These are phyloP conservation scores for Micronisus gabar DNA, from an alignment of 2,113 vertebrate species.

Conservation along the genomic window DNA sequence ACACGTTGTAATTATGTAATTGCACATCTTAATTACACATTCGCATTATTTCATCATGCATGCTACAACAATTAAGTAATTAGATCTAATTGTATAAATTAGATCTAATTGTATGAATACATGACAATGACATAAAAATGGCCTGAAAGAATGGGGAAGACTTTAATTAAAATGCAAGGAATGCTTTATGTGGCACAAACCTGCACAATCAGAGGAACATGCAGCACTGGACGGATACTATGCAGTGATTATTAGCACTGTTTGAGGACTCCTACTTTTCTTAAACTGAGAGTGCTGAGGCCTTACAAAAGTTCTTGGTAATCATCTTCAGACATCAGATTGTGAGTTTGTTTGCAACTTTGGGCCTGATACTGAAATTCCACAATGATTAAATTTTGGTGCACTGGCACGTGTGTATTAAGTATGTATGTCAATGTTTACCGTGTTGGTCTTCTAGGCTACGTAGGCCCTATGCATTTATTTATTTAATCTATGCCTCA, in stretches of 20 bases:
- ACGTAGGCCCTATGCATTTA: not conserved
- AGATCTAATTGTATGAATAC: constrained; percentile 63
- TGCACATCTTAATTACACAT: constrained; percentile 65
- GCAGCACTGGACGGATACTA: not conserved
- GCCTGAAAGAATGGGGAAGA: not conserved
- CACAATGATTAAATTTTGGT: not conserved
- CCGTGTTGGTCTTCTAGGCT: not conserved
- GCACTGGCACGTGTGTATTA: not conserved
- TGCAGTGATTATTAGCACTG: not conserved
- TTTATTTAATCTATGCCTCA: not conserved
- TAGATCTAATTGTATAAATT: constrained; percentile 69
- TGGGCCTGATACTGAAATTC: not conserved
- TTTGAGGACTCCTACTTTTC: not conserved
- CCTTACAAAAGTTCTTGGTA: not conserved
- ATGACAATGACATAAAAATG: constrained; percentile 61
- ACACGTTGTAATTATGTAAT: constrained; percentile 73
- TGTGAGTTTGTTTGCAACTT: not conserved
- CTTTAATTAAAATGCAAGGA: not conserved
- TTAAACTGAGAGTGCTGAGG: not conserved
- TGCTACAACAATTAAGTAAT: constrained; percentile 73
- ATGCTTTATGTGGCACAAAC: not conserved
- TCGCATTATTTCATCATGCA: constrained; percentile 68
- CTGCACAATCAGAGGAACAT: not conserved
- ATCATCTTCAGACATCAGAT: not conserved
- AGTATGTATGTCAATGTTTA: not conserved